phyloP scores from a whole-genome alignment of 2,797 vertebrate genomes.

The Masticophis lateralis region DNA sequence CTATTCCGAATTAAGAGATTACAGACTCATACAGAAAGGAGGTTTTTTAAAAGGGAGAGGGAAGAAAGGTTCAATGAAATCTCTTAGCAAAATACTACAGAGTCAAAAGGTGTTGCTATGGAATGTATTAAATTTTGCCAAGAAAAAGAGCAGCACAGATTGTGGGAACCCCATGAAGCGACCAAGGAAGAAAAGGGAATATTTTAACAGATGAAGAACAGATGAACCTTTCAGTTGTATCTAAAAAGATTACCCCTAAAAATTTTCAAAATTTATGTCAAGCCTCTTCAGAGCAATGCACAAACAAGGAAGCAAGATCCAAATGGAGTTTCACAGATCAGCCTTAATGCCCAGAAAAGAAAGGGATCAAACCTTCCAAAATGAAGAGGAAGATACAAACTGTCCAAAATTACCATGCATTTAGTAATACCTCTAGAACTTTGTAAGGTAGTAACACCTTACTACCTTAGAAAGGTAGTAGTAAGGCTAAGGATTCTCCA shows the following conservation, averaged over 20 bases:
- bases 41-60: background rate
- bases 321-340: background rate
- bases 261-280: background rate
- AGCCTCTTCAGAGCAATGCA: background rate
- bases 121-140: background rate
- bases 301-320: background rate
- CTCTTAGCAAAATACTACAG: background rate
- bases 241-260: background rate
- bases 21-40: background rate
- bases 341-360: background rate
- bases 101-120: background rate
- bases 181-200: background rate
- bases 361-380: background rate
- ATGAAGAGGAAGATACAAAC: background rate
- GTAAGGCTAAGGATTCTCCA: background rate
- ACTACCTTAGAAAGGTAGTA: no score
- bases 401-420: background rate
- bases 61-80: background rate
- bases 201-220: background rate
- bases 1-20: background rate
- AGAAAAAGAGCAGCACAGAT: background rate
- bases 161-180: background rate
- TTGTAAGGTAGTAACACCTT: background rate
- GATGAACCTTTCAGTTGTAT: background rate
- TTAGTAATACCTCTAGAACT: background rate